phyloP scores from a whole-genome alignment of 2,797 vertebrate species.

The Aldrovandia affinis region DNA sequence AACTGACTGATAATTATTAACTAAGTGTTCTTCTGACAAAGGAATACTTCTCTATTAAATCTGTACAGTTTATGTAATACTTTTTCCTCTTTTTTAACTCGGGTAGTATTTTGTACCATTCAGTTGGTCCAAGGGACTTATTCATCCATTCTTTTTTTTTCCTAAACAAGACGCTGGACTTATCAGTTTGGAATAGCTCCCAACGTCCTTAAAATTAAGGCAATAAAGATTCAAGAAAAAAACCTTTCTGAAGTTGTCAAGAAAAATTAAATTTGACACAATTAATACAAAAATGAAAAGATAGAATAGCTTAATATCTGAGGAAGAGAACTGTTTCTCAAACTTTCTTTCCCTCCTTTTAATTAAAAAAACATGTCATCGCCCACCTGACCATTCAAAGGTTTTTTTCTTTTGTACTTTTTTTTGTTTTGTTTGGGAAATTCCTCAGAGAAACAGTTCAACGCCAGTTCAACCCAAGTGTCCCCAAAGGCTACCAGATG shows the following conservation, averaged over 20 bases:
- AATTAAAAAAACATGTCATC: constrained; percentile 78
- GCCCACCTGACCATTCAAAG: constrained; percentile 83
- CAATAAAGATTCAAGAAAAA: constrained; percentile 96
- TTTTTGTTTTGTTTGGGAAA: constrained; percentile 65
- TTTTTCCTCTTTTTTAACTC: constrained; percentile 78
- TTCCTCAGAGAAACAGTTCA: constrained; percentile 79
- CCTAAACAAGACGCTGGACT: constrained; percentile 84
- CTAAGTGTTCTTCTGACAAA: constrained; percentile 93
- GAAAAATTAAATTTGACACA: constrained; percentile 78
- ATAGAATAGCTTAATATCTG: constrained; percentile 90
- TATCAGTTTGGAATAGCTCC: constrained; percentile 85
- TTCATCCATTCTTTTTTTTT: constrained; percentile 63
- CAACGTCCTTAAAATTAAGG: constrained; percentile 97
- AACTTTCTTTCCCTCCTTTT: constrained; percentile 76
- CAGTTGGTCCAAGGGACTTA: constrained; percentile 74
- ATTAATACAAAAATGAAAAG: constrained; percentile 76
- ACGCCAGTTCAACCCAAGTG: constrained; percentile 77
- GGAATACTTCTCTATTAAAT: constrained; percentile 92
- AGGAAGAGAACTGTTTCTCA: constrained; percentile 90
- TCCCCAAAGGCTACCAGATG: constrained; percentile 79
- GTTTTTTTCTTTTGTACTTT: constrained; percentile 55
- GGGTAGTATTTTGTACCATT: constrained; percentile 79
- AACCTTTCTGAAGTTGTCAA: constrained; percentile 88
- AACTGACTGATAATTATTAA: constrained; percentile 87
- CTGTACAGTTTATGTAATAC: constrained; percentile 90